phyloP scores from a whole-genome alignment of 1,140 invertebrate species.

The Rhopalosiphum maidis region DNA sequence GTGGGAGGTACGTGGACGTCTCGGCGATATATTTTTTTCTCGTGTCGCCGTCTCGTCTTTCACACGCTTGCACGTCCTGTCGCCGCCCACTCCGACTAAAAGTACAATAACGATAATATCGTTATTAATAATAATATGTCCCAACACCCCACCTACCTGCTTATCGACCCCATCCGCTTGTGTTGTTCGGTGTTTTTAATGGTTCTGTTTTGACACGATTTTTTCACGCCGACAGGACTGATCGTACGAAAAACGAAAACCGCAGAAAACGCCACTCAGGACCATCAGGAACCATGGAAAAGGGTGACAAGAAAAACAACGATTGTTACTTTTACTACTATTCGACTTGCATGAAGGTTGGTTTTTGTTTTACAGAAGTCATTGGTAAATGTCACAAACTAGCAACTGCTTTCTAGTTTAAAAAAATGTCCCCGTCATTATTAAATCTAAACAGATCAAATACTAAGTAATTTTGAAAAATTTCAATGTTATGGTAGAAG shows the following conservation, averaged over 20 bases:
- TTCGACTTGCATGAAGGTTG: conserved; percentile 80
- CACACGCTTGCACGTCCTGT: background rate
- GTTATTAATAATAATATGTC: background rate
- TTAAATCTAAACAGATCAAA: background rate
- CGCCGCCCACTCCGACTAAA: background rate
- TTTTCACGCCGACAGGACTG: background rate
- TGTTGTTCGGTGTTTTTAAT: background rate
- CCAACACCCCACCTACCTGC: background rate
- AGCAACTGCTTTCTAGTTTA: background rate
- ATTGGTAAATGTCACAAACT: background rate
- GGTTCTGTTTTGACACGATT: background rate
- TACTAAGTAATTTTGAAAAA: background rate
- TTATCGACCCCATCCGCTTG: background rate
- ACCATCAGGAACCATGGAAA: conserved; percentile 9
- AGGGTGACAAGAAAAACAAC: conserved; percentile 66
- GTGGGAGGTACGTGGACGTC: no score
- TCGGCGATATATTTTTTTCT: background rate
- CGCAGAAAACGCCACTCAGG: background rate
- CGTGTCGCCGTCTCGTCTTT: background rate
- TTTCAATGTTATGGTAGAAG: background rate
- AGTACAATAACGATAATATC: background rate
- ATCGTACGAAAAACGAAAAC: background rate
- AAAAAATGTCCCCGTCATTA: background rate
- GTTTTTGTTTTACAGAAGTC: conserved; percentile 59
- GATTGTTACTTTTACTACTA: conserved; percentile 88